A percentile compares a stretch with the other conserved stretches of the same genome.
phyloP scores from a whole-genome alignment of 2,113 vertebrate species.

The Orthonyx spaldingii region DNA sequence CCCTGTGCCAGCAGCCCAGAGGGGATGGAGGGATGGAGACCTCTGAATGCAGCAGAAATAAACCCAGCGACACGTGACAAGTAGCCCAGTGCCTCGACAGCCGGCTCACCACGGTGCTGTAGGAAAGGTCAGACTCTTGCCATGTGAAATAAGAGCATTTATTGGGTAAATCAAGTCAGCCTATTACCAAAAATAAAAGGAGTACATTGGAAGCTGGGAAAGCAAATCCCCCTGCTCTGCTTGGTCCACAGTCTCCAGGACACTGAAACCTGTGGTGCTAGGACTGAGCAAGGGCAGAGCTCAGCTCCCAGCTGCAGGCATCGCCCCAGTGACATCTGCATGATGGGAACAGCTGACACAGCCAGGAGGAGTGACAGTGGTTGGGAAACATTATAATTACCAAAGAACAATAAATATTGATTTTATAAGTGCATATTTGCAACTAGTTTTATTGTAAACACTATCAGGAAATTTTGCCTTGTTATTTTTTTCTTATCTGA shows the following conservation, averaged over 20 bases:
- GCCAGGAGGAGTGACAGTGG: not conserved
- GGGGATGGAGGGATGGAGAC: no score
- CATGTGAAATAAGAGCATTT: not conserved
- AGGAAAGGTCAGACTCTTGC: not conserved
- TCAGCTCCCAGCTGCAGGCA: not conserved
- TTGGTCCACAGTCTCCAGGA: accelerated
- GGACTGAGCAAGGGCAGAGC: not conserved
- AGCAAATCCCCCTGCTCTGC: not conserved
- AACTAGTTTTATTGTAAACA: slow-evolving; percentile 32
- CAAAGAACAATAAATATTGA: not conserved
- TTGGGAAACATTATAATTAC: not conserved
- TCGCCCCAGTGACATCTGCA: accelerated
- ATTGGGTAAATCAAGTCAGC: not conserved
- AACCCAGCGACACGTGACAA: accelerated
- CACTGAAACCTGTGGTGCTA: not conserved
- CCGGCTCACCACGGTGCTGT: accelerated
- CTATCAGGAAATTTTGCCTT: not conserved
- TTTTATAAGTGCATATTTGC: not conserved
- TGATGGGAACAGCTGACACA: not conserved
- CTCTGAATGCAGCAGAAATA: not conserved
- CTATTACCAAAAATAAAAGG: not conserved
- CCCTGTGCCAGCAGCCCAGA: not conserved
- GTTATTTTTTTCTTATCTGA: not conserved
- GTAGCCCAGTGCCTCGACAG: accelerated
- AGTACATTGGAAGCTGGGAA: accelerated